Base-by-base conservation (phyloP, 1,140 invertebrate genomes). In the Bombus impatiens region DNA sequence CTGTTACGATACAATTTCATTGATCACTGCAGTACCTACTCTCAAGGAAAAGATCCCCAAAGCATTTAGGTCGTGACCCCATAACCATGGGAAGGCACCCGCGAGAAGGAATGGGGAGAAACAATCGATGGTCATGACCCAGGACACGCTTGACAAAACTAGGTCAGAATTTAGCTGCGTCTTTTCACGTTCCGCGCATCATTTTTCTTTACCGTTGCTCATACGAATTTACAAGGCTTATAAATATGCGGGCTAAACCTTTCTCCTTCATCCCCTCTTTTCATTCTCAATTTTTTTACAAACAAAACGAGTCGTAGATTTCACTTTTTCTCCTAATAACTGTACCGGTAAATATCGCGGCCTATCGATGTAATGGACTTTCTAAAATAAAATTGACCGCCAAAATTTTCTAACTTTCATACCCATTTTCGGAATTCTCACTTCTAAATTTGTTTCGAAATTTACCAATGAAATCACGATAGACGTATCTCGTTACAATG, bases 101-200 rank as follows among this genome's bases (percentile, higher is more conserved):
- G 62, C 59, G 57, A 37, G 53, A 78, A 62, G 75, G 42, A 40
- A 47, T 76, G 78, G 79, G 71, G 81, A 74, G 84, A 86, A 90
- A 91, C 85, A 91, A 91, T 90, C 90, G 82, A 90, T 91, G 90
- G 70, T 90, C 90, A 83, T 91, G 90, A 90, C 89, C 89, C 89
- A 90, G 90, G 89, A 90, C 68, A 90, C 78, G 71, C 70, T 71
- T 59, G 47, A 68, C 62, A 82, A 71, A 91, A 89, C 89, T 91
- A 35, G 90, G 90, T 89, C 90, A 90, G 82, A 90, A 91, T 89
- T 82, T 90, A 82, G 82, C 35, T 15, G 68, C 40, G 75, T 88
- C 76, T 78, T 87, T 89, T 86, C 85, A 87, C 87, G 75, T 85
- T 71, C 78, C 35, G 59, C 57, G 32, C 82, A 67, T 83, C 53